phyloP scores from a whole-genome alignment of 2,797 vertebrate genomes.

The Macropus fuliginosus region DNA sequence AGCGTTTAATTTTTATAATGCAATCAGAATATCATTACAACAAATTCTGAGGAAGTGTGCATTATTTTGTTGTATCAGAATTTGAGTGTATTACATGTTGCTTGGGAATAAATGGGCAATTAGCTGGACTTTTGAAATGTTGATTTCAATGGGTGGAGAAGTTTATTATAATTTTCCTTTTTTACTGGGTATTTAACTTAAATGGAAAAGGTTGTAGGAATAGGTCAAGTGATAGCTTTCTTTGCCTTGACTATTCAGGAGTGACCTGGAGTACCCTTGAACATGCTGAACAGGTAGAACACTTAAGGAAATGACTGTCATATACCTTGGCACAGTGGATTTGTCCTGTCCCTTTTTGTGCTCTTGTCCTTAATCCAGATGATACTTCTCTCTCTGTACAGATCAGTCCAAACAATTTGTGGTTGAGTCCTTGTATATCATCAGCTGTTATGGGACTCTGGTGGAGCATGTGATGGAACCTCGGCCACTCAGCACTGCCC shows the following conservation, averaged over 20 bases:
- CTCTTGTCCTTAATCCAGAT: background rate
- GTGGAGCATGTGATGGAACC: constrained; percentile 97
- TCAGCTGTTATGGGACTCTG: constrained; percentile 97
- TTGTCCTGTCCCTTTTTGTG: background rate
- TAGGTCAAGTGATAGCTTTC: background rate
- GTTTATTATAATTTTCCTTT: constrained; percentile 30
- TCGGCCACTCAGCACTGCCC: constrained; percentile 93
- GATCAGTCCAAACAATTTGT: constrained; percentile 96
- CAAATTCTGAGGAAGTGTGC: constrained; percentile 26
- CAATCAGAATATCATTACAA: constrained; percentile 24
- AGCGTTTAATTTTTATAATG: constrained; percentile 34
- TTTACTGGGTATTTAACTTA: background rate
- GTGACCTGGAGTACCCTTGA: background rate
- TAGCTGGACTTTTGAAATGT: constrained; percentile 4
- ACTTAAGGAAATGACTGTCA: constrained; percentile 15
- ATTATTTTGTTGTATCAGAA: constrained; percentile 10
- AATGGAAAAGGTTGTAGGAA: background rate
- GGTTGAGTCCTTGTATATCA: constrained; percentile 95
- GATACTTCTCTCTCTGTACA: constrained; percentile 78
- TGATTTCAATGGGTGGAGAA: background rate
- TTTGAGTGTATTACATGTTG: background rate
- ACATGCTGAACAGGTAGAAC: background rate
- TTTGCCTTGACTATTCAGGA: background rate
- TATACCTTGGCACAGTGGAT: background rate
- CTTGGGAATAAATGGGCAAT: constrained; percentile 38